Evolutionary conservation across 2,888 invertebrate species (phyloP).

Genomic region (Galeruca laticollis): DNA sequence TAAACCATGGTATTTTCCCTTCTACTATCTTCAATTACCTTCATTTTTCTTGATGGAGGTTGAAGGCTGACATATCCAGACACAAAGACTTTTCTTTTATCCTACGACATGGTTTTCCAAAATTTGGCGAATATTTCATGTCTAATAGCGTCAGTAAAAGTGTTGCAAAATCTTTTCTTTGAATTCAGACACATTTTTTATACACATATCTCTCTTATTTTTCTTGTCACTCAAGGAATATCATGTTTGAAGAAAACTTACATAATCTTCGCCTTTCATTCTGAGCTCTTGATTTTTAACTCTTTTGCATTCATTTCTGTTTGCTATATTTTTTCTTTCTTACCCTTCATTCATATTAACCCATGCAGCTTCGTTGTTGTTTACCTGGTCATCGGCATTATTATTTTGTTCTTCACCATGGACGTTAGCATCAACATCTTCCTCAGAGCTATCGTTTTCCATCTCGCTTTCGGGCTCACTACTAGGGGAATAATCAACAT

Average conservation of each 20-base stretch:
- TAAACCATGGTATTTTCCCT: too few species aligned
- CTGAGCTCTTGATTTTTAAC: not conserved
- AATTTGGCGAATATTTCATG: too few species aligned
- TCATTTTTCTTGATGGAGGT: not conserved
- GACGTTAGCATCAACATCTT: not conserved
- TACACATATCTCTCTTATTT: not conserved
- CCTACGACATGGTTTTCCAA: too few species aligned
- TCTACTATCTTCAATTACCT: not conserved
- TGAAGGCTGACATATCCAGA: not conserved
- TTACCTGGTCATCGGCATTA: not conserved
- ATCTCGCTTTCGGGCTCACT: not conserved
- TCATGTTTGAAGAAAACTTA: not conserved
- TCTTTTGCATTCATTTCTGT: not conserved
- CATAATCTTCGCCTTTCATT: conserved; percentile 1
- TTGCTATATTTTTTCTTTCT: not conserved
- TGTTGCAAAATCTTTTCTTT: too few species aligned
- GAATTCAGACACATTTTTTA: not conserved
- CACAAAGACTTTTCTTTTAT: not conserved
- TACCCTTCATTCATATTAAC: not conserved
- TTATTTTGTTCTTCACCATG: not conserved
- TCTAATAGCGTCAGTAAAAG: too few species aligned
- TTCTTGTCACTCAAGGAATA: not conserved
- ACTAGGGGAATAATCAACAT: not conserved
- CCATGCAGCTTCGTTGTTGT: not conserved
- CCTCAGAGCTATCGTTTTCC: not conserved